Percentiles rank a stretch among this genome's conserved stretches.
These are phyloP conservation scores for Columba guinea DNA, from an alignment of 2,797 vertebrate genomes.

Conservation along the genomic window DNA sequence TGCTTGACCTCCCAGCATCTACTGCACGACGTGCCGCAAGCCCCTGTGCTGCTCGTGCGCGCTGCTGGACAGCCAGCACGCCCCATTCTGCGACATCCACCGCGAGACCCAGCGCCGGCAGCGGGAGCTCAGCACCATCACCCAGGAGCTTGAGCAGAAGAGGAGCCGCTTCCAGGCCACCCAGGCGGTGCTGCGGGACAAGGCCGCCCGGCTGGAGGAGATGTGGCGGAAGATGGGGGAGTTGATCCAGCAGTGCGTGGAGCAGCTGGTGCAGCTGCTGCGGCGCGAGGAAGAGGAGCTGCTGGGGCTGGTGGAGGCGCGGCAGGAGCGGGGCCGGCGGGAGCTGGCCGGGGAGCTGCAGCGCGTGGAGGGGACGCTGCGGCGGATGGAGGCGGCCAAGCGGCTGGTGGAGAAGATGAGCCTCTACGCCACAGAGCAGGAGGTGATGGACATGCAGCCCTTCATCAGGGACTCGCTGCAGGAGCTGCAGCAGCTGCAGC, in stretches of 20 bases:
- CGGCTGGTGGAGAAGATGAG: slow-evolving; percentile 64
- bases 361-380: neutral
- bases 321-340: neutral
- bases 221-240: neutral
- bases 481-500: slow-evolving; percentile 19
- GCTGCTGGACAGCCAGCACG: slow-evolving; percentile 45
- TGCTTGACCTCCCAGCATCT: slow-evolving; percentile 44
- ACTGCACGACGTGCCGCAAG: slow-evolving; percentile 50
- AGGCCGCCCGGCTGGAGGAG: neutral
- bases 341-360: neutral
- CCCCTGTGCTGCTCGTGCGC: slow-evolving; percentile 63
- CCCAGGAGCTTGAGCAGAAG: neutral
- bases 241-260: neutral
- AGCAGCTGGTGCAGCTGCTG: slow-evolving; percentile 27
- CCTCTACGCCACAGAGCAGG: slow-evolving; percentile 70
- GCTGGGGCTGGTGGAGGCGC: slow-evolving; percentile 1
- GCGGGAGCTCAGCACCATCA: slow-evolving; percentile 33
- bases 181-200: neutral
- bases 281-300: neutral
- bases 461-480: slow-evolving; percentile 56
- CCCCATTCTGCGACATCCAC: slow-evolving; percentile 39
- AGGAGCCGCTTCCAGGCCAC: neutral
- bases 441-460: slow-evolving; percentile 72
- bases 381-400: slow-evolving; percentile 51
- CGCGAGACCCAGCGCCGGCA: slow-evolving; percentile 42